Base-by-base conservation (phyloP, 2,797 vertebrate genomes). In the Cephalopachus bancanus region DNA sequence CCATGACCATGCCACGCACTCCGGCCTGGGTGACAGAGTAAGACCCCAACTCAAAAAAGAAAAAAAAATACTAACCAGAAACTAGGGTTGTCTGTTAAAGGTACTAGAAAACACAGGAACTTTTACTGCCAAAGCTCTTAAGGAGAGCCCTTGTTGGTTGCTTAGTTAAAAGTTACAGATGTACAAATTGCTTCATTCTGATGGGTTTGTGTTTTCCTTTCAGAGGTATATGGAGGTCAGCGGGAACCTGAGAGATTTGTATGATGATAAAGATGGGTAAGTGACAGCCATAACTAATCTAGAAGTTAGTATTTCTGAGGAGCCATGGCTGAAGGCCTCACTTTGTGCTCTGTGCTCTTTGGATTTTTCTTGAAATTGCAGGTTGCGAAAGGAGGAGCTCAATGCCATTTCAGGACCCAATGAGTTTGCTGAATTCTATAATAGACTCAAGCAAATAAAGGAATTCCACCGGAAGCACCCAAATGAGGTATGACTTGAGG, bases 381-480 rank as follows among this genome's bases (percentile, higher is more conserved):
- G 99, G 30, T 99, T 99, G 96, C 98, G 99, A 72, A 99, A 99
- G 53, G 99, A 99, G 55, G 99, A 99, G 60, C 99, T 99, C 12
- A 99, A 98, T 65, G 99, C 99, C 89, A 99, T 99, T 97, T 99
- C 99, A 0, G 99, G 99, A 95, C 99, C 99, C 69, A 99, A 99
- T 2, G 99, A 99, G 94, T 99, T 99, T 97, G 99, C 99, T 0
- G 99, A 99, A 96, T 99, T 99, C 97, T 99, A 99, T 98, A 99
- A 99, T 95, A 98, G 99, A 75, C 99, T 99, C 96, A 99, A 99
- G 87, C 99, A 99, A 95, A 99, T 99, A 59, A 99, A 99, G 96
- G 99, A 99, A 94, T 99, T 99, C 96, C 99, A 99, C 97, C 98
- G 99, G 86, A 99, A 99, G 94, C 99, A 99, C 88, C 99, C 99